Evolutionary conservation across 2,113 vertebrate species (phyloP).

Genomic region (Brienomyrus longianalis): DNA sequence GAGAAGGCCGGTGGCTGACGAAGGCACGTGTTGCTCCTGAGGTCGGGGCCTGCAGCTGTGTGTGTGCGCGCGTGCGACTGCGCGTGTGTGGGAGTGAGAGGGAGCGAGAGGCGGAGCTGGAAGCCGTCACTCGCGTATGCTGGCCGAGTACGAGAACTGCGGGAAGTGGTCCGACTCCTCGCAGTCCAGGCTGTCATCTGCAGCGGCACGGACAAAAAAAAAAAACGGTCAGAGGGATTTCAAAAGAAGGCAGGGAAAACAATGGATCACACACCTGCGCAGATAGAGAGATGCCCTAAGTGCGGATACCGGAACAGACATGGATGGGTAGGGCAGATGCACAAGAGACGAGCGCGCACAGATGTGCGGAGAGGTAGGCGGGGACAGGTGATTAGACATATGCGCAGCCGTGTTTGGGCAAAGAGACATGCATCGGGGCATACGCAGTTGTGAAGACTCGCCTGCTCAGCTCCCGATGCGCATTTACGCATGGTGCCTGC

Average conservation of each 20-base stretch:
- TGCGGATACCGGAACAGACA: not conserved
- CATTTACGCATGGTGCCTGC: too few relatives aligned
- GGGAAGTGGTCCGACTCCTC: conserved; percentile 73
- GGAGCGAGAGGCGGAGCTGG: conserved; percentile 3
- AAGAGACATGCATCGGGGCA: not conserved
- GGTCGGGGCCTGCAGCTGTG: conserved; percentile 20
- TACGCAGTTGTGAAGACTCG: not conserved
- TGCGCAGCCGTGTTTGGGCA: not conserved
- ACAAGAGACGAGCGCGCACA: not conserved
- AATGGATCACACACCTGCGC: not conserved
- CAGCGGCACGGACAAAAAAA: not conserved
- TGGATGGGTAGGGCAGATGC: not conserved
- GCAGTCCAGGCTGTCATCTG: conserved; percentile 69
- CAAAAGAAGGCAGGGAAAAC: not conserved
- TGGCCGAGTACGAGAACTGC: conserved; percentile 82
- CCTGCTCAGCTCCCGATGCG: not conserved
- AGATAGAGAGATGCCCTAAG: not conserved
- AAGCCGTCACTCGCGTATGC: conserved; percentile 67
- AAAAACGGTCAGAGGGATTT: not conserved
- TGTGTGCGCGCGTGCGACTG: not conserved
- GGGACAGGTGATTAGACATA: not conserved
- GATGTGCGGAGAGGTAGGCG: not conserved
- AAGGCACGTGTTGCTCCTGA: conserved; percentile 36
- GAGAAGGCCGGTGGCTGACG: conserved; percentile 22
- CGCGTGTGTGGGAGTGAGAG: not conserved